Conservation (phyloP, 2,113 vertebrate genomes). For the Antechinus flavipes region DNA sequence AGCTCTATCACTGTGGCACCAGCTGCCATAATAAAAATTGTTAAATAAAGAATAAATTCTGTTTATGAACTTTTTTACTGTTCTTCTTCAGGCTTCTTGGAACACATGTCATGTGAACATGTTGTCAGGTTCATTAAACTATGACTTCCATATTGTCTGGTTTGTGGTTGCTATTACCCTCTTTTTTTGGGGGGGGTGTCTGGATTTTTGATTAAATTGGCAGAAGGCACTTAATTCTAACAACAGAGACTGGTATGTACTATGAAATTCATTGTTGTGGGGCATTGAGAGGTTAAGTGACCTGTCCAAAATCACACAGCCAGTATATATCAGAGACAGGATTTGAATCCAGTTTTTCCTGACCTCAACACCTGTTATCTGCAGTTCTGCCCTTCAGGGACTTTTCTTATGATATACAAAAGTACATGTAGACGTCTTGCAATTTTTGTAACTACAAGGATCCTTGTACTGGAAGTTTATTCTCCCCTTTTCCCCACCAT, state of each 20-base stretch:
- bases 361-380: not conserved
- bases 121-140: no score
- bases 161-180: not conserved
- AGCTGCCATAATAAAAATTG: no score
- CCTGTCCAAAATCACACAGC: not conserved
- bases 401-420: no score
- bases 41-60: no score
- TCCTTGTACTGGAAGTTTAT: not conserved
- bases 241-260: not conserved
- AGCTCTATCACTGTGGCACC: no score
- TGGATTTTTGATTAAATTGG: not conserved
- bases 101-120: no score
- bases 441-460: not conserved
- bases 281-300: not conserved
- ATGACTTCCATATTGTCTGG: not conserved
- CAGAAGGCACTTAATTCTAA: not conserved
- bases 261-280: not conserved
- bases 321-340: not conserved
- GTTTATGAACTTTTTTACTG: no score
- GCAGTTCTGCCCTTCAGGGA: not conserved
- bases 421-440: not conserved
- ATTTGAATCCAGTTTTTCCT: not conserved
- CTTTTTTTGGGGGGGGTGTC: not conserved
- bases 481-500: not conserved
- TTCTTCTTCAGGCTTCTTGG: no score